Evolutionary conservation across 2,113 vertebrate genomes (phyloP), one percentile per base, ranked within the genome.

Genomic region (Corythoichthys haematopterus): DNA sequence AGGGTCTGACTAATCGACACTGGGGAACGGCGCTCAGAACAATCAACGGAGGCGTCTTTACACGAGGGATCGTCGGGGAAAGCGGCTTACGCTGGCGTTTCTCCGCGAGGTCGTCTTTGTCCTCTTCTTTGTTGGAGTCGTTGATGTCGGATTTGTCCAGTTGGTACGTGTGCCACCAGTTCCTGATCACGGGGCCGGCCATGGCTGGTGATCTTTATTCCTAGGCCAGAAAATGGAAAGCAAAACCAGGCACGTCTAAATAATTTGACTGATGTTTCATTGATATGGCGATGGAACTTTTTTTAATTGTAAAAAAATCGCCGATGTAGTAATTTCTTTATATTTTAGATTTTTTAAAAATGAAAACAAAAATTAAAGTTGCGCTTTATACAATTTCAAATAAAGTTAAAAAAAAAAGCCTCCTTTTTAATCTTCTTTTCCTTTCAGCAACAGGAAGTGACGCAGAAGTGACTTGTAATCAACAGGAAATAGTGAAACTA

Each of bases 81-180:
- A 68, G 57, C 3, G 15, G 5, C 91, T 89, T 89, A 92, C 92
- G 78, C 16, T 76, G 84, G 47, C 70, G 81, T 51, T 63, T 89
- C 63, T 76, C 64, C 77, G 68, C 80, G 59, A 65, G n/a, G 13
- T 75, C 81, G n/a, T 88, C 79, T 46, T 83, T 70, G 0, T 85
- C 82, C 16, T 85, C 81, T 43, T 85, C 78, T 14, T 75, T 75
- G 45, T 83, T 70, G 36, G 82, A 80, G 61, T 77, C 75, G 55
- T 65, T 78, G 74, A 72, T 82, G 72, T 89, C 79, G 0, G 66
- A 67, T 53, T 78, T 87, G 66, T 84, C 68, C 68, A 65, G 0
- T 12, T 62, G 74, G 48, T 56, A 61, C 9, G 45, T 60, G 6
- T 68, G 81, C 78, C 70, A 79, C 77, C 76, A 81, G 3, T 67